phyloP scores from a whole-genome alignment of 2,797 vertebrate species.

The Sciurus vulgaris region DNA sequence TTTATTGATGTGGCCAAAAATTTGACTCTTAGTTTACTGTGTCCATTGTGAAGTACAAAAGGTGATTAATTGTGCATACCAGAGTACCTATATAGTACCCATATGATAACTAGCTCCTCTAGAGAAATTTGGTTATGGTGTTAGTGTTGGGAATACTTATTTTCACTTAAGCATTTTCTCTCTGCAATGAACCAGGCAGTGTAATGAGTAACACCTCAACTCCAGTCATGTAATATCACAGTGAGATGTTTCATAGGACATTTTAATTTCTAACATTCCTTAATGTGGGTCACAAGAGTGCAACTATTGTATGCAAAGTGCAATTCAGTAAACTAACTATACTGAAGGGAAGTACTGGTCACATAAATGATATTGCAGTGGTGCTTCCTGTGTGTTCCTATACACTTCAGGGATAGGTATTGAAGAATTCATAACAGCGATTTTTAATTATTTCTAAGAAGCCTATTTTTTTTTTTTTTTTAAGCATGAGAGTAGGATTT shows the following conservation, averaged over 20 bases:
- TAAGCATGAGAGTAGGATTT: no score
- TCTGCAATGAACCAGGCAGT: not conserved
- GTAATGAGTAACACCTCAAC: not conserved
- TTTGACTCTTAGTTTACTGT: not conserved
- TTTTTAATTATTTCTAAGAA: not conserved
- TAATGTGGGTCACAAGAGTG: slow-evolving; percentile 72
- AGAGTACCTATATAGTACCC: not conserved
- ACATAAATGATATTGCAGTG: not conserved
- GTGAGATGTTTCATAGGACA: slow-evolving; percentile 8
- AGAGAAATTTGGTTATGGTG: not conserved
- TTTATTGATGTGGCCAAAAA: not conserved
- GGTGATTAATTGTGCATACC: not conserved
- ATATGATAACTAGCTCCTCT: not conserved
- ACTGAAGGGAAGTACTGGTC: not conserved
- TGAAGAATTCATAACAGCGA: not conserved
- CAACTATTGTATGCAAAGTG: slow-evolving; percentile 12
- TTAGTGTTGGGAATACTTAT: not conserved
- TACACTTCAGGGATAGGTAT: not conserved
- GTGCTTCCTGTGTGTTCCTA: not conserved
- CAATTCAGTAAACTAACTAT: not conserved
- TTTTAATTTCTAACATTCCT: slow-evolving; percentile 52
- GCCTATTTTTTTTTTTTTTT: no score
- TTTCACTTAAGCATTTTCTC: not conserved
- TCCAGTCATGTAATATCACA: not conserved
- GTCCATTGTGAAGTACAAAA: not conserved